A percentile compares a stretch with the other conserved stretches of the same genome.
Evolutionary conservation across 2,113 vertebrate genomes (phyloP).

Genomic region (Chionomys nivalis): DNA sequence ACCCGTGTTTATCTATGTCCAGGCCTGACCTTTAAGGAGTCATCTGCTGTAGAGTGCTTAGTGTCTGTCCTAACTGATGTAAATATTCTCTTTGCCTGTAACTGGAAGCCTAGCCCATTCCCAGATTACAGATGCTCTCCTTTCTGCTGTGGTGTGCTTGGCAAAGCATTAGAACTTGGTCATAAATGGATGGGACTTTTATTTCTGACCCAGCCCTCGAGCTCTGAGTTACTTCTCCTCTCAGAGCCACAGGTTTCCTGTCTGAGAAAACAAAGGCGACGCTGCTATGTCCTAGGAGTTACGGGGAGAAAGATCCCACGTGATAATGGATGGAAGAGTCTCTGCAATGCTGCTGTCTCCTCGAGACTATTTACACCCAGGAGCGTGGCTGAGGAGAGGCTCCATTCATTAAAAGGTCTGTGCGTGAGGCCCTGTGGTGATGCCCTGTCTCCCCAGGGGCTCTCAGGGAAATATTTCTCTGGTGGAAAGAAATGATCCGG

Average conservation of each 20-base stretch:
- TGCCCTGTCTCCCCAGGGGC: background rate
- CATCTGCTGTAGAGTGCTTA: background rate
- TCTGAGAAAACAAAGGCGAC: constrained; percentile 11
- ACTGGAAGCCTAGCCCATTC: background rate
- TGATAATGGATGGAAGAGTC: background rate
- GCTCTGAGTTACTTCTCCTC: background rate
- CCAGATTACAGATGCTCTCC: background rate
- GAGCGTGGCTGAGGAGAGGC: background rate
- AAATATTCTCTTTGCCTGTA: background rate
- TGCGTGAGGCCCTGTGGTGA: background rate
- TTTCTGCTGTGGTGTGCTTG: background rate
- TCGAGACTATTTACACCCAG: constrained; percentile 19
- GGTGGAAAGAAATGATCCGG: background rate
- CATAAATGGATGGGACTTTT: background rate
- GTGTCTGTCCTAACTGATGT: background rate
- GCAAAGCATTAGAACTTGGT: background rate
- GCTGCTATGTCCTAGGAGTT: background rate
- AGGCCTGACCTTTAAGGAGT: background rate
- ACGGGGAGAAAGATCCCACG: background rate
- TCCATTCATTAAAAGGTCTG: constrained; percentile 27
- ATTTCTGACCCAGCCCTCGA: constrained; percentile 5
- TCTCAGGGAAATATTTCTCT: constrained; percentile 48
- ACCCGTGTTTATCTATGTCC: background rate
- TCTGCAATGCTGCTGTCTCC: constrained; percentile 17
- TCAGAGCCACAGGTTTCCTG: background rate